phyloP scores from a whole-genome alignment of 2,888 invertebrate species.

The Falcaria lacertinaria region DNA sequence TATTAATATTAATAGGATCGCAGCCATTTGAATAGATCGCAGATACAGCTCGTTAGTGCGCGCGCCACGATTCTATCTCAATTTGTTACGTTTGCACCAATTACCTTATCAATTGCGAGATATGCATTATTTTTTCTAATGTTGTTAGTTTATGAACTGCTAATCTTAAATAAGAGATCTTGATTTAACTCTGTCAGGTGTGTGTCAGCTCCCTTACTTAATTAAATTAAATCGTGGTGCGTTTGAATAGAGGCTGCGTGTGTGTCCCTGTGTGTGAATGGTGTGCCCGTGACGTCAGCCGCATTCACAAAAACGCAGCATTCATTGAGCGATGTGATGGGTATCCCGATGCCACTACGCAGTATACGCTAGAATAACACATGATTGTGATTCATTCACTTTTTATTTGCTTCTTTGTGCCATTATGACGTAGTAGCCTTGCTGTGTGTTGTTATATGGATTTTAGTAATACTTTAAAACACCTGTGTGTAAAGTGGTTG shows the following conservation, averaged over 20 bases:
- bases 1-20: constrained; percentile 71
- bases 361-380: constrained; percentile 8
- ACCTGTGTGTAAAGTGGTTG: not conserved
- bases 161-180: not conserved
- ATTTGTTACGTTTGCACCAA: constrained; percentile 51
- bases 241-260: constrained; percentile 10
- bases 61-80: constrained; percentile 46
- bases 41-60: constrained; percentile 51
- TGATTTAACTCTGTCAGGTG: not conserved
- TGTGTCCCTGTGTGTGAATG: constrained; percentile 5
- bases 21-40: constrained; percentile 68
- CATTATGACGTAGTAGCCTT: constrained; percentile 30
- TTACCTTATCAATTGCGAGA: constrained; percentile 53
- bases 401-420: constrained; percentile 22
- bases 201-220: constrained; percentile 12
- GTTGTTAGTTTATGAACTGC: not conserved
- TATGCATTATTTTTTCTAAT: constrained; percentile 10
- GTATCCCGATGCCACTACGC: constrained; percentile 18
- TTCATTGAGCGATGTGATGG: constrained; percentile 27
- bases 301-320: constrained; percentile 31
- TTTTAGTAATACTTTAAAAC: not conserved
- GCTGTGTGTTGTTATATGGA: constrained; percentile 17
- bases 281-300: constrained; percentile 5
- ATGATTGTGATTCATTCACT: constrained; percentile 26
- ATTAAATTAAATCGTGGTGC: constrained; percentile 15